Percentiles rank a stretch among this genome's conserved stretches.
Conservation (phyloP, 2,888 invertebrate species). For the Pinctada fucata region DNA sequence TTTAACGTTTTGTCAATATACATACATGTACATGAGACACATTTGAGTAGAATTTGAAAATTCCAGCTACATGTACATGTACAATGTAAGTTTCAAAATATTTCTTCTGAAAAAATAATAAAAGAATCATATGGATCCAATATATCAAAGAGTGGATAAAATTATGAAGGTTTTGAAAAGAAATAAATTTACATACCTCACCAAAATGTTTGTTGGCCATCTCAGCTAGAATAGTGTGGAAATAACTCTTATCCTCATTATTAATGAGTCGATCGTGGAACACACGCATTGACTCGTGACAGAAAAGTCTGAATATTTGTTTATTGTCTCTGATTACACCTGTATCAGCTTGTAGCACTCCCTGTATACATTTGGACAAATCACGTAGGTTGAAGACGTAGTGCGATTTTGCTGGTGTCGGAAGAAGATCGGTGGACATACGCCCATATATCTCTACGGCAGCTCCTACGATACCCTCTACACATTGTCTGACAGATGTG, state of each 20-base stretch:
- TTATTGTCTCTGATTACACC: slow-evolving; percentile 73
- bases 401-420: slow-evolving; percentile 78
- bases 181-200: slow-evolving; percentile 62
- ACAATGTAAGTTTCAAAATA: too few species aligned
- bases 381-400: slow-evolving; percentile 81
- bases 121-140: background rate
- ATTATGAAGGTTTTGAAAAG: background rate
- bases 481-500: slow-evolving; percentile 77
- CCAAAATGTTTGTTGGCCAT: slow-evolving; percentile 76
- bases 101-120: background rate
- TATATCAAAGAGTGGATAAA: too few species aligned
- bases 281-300: slow-evolving; percentile 76
- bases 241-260: slow-evolving; percentile 76
- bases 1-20: background rate
- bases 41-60: too few species aligned
- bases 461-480: slow-evolving; percentile 74
- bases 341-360: slow-evolving; percentile 88
- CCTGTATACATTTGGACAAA: slow-evolving; percentile 92
- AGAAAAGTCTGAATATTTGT: slow-evolving; percentile 75
- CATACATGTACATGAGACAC: background rate
- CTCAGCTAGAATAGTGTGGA: slow-evolving; percentile 75
- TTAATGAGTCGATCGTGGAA: slow-evolving; percentile 78
- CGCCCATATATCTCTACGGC: slow-evolving; percentile 77
- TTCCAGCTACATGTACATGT: too few species aligned
- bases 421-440: slow-evolving; percentile 77